A percentile compares a stretch with the other conserved stretches of the same genome.
phyloP scores from a whole-genome alignment of 2,797 vertebrate species.

The Orientallactaga sibirica region DNA sequence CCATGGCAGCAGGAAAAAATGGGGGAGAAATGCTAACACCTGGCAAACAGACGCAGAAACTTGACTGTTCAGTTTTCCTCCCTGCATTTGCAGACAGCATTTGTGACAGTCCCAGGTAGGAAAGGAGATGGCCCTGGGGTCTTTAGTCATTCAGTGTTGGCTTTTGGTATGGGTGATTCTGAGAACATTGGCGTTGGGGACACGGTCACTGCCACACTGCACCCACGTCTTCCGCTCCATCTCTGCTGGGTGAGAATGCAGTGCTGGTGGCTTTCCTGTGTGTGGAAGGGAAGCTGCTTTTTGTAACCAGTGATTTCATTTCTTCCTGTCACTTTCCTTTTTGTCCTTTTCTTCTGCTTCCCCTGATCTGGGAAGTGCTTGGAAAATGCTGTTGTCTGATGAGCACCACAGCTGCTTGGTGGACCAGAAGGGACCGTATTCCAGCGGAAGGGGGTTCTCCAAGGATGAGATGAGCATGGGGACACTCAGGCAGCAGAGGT shows the following conservation, averaged over 20 bases:
- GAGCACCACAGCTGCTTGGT: neutral
- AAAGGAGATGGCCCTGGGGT: neutral
- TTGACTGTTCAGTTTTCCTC: constrained; percentile 64
- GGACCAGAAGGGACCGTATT: neutral
- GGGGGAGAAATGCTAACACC: constrained; percentile 81
- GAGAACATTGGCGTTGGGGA: neutral
- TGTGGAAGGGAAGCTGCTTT: constrained; percentile 23
- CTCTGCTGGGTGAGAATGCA: neutral
- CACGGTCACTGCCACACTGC: neutral
- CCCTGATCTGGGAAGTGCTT: neutral
- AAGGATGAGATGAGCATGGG: neutral
- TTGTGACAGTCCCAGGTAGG: constrained; percentile 73
- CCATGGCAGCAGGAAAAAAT: constrained; percentile 88
- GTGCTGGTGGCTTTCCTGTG: neutral
- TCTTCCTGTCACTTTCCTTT: constrained; percentile 25
- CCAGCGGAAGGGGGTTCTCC: no score
- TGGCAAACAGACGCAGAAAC: constrained; percentile 81
- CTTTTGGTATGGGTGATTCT: neutral
- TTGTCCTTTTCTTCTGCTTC: neutral
- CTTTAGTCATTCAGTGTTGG: neutral
- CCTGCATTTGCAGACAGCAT: constrained; percentile 7
- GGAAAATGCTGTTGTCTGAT: constrained; percentile 1
- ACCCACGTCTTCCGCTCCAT: neutral
- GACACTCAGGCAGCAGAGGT: neutral
- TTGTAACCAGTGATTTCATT: constrained; percentile 28